A percentile compares a stretch with the other conserved stretches of the same genome.
These are phyloP conservation scores for Entomobrya proxima DNA, from an alignment of 2,888 invertebrate genomes.

Conservation along the genomic window DNA sequence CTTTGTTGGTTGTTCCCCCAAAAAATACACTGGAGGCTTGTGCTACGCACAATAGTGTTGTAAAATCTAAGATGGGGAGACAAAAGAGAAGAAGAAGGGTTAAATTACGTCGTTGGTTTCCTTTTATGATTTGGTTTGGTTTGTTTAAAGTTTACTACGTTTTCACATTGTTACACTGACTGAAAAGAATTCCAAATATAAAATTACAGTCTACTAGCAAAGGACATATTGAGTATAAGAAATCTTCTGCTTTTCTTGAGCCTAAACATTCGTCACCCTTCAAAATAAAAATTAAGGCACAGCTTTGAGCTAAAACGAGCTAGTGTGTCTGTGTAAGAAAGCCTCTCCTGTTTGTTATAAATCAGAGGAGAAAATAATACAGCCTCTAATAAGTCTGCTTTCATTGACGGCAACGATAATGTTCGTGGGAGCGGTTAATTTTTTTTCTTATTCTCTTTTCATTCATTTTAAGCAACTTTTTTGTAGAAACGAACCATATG, in stretches of 20 bases:
- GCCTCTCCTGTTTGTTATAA: constrained; percentile 58
- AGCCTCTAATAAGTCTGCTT: constrained; percentile 36
- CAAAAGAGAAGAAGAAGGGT: constrained; percentile 12
- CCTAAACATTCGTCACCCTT: constrained; percentile 61
- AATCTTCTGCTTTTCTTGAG: constrained; percentile 6
- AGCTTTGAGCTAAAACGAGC: constrained; percentile 49
- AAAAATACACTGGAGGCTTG: constrained; percentile 49
- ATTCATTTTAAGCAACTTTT: constrained; percentile 26
- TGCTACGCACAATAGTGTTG: background rate
- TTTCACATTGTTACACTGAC: background rate
- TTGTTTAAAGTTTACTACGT: constrained; percentile 21
- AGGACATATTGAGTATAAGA: constrained; percentile 30
- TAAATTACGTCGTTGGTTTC: constrained; percentile 40
- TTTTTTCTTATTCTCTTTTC: constrained; percentile 20
- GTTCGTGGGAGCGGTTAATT: constrained; percentile 57
- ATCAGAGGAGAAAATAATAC: constrained; percentile 52
- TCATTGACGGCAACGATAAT: constrained; percentile 32
- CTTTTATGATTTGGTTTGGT: constrained; percentile 17
- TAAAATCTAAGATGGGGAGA: background rate
- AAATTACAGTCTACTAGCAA: background rate
- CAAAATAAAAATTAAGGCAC: constrained; percentile 67
- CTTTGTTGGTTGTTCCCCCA: constrained; percentile 37
- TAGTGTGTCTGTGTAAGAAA: background rate
- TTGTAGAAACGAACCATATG: constrained; percentile 14
- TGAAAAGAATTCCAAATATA: constrained; percentile 6